Conservation (phyloP, 2,113 vertebrate species). For the Eulacestoma nigropectus region DNA sequence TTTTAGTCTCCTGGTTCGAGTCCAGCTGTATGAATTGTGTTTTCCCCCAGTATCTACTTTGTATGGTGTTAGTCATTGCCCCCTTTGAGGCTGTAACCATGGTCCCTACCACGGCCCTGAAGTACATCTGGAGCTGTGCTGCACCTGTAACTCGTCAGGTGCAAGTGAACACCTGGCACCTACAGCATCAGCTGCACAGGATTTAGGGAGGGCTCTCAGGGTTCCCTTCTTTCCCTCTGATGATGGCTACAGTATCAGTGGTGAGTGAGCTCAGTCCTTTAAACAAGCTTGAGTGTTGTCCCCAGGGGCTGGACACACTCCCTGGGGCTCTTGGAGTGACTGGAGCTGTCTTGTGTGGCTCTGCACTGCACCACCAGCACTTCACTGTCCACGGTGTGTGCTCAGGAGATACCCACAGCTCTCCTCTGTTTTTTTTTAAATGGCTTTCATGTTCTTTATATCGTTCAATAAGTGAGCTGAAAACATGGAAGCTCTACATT, state of each 20-base stretch:
- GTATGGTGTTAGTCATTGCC: background rate
- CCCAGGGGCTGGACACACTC: accelerated
- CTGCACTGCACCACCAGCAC: background rate
- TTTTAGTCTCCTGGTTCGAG: background rate
- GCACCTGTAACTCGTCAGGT: background rate
- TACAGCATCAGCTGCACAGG: background rate
- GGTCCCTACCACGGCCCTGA: background rate
- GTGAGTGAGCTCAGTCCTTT: background rate
- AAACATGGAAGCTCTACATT: too few species aligned
- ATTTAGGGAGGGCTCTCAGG: background rate
- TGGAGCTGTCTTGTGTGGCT: background rate
- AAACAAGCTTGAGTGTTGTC: accelerated
- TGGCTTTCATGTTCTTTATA: background rate
- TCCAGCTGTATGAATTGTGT: background rate
- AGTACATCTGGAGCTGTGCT: background rate
- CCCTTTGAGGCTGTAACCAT: background rate
- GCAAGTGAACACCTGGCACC: background rate
- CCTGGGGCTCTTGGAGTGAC: background rate
- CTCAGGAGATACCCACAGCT: background rate
- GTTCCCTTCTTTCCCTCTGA: accelerated
- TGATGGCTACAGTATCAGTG: accelerated
- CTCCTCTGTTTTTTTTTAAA: background rate
- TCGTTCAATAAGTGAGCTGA: background rate
- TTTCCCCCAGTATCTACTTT: background rate
- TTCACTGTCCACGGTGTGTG: background rate